Evolutionary conservation across 2,888 invertebrate genomes (phyloP), one percentile per base, ranked within the genome.

Genomic region (Phyllotreta cruciferae): DNA sequence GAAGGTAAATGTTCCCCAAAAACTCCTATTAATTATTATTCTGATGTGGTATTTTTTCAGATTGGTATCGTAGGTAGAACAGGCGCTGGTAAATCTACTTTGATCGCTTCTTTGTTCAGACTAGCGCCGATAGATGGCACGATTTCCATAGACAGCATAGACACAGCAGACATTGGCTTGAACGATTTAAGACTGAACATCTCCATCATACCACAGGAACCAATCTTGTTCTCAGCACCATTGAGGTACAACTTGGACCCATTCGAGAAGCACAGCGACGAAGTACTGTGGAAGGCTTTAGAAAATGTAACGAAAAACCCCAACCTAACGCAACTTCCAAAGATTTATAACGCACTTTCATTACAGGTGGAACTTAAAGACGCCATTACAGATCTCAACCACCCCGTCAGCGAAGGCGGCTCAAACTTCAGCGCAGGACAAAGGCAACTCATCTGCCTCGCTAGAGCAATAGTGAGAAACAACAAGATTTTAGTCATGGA

Each of bases 341-440:
- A 24, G 24, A 24, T 24, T 3, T 24, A 24, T 4, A 24, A 24
- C 2, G 1, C 6, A 3, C n/a, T 36, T 9, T 24, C n/a, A 1
- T 47, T 47, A 1, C 47, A 68, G 68, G 68, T 68, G 1, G 92
- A 94, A 77, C 78, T 95, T 63, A 92, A 92, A 74, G 84, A 86
- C 10, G 83, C 83, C 34, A 85, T 93, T 10, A 82, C 86, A 6
- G 86, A 88, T 4, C 80, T 92, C 9, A 86, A 88, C 66, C 83
- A 86, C 50, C 79, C 82, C 62, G 89, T 96, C 62, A 87, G 87
- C 45, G 89, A 93, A 68, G 91, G 92, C 6, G 94, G 94, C 0
- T 83, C 86, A 0, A 94, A 93, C 83, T 92, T 92, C 77, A 94
- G 94, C 77, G 91, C 91, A 9, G 96, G 96, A 0, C 94, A 96